These are phyloP conservation scores for Lacanobia oleracea DNA, from an alignment of 2,888 invertebrate genomes.

Conservation along the genomic window DNA sequence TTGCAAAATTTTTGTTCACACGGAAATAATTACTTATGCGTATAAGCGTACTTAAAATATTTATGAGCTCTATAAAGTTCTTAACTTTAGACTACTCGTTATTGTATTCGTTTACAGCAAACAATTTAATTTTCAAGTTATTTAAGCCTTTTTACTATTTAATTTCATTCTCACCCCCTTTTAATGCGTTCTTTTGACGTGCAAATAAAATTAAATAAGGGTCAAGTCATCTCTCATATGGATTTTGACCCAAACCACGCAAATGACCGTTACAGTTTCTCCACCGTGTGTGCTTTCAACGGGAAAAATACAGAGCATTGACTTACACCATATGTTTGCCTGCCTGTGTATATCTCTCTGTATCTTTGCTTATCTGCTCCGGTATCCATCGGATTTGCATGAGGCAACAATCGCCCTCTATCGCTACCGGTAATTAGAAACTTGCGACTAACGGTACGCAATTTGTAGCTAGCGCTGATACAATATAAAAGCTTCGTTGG, in stretches of 20 bases:
- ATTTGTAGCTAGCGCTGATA: constrained; percentile 77
- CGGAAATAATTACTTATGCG: constrained; percentile 69
- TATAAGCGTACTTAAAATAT: constrained; percentile 36
- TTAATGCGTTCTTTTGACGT: background rate
- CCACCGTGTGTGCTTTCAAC: constrained; percentile 38
- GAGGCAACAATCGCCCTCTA: constrained; percentile 85
- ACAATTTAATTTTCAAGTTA: background rate
- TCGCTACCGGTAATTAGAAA: constrained; percentile 87
- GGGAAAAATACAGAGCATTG: constrained; percentile 56
- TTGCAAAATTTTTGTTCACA: constrained; percentile 65
- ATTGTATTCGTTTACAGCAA: background rate
- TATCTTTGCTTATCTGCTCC: constrained; percentile 74
- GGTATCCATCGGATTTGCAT: constrained; percentile 85
- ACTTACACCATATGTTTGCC: constrained; percentile 61
- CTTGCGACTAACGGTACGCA: constrained; percentile 85
- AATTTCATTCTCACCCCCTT: background rate
- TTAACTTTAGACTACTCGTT: constrained; percentile 29
- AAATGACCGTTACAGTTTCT: constrained; percentile 36
- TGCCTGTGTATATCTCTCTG: constrained; percentile 65
- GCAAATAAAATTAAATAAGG: background rate
- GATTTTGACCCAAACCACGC: constrained; percentile 17
- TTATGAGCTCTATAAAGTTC: constrained; percentile 49
- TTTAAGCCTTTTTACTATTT: background rate
- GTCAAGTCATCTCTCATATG: background rate
- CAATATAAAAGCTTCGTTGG: constrained; percentile 70